Evolutionary conservation across 2,888 invertebrate species (phyloP).

Genomic region (Heteromyza rotundicornis): DNA sequence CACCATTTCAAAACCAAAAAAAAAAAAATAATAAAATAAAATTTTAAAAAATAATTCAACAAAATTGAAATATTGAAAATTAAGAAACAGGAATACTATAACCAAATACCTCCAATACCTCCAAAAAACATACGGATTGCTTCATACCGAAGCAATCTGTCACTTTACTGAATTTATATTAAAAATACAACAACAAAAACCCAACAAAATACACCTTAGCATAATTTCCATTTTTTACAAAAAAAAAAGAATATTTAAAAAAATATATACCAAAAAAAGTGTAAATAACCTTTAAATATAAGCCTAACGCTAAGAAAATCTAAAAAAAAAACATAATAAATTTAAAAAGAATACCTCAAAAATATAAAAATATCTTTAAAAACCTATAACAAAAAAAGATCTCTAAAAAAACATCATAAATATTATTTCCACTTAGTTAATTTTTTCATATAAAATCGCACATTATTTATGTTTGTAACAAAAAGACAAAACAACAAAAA

Average conservation of each 20-base stretch:
- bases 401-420: too few relatives aligned
- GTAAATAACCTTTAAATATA: too few relatives aligned
- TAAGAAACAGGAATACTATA: constrained; percentile 54
- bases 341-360: neutral
- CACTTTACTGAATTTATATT: constrained; percentile 44
- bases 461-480: neutral
- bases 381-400: neutral
- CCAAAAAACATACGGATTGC: constrained; percentile 46
- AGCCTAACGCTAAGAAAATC: too few relatives aligned
- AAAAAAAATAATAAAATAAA: constrained; percentile 23
- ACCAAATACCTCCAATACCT: constrained; percentile 63
- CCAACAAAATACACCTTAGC: constrained; percentile 6
- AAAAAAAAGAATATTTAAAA: too few relatives aligned
- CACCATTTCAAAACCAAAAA: constrained; percentile 2
- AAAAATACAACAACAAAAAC: constrained; percentile 1
- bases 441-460: neutral
- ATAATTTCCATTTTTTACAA: too few relatives aligned
- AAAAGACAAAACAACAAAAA: constrained; percentile 7
- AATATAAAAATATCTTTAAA: neutral
- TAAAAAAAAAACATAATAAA: constrained; percentile 22
- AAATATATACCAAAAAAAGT: too few relatives aligned
- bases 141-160: constrained; percentile 26
- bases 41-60: constrained; percentile 8
- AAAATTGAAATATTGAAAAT: constrained; percentile 36
- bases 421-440: too few relatives aligned